Conservation (phyloP, 2,113 vertebrate species). For the Symphodus melops region DNA sequence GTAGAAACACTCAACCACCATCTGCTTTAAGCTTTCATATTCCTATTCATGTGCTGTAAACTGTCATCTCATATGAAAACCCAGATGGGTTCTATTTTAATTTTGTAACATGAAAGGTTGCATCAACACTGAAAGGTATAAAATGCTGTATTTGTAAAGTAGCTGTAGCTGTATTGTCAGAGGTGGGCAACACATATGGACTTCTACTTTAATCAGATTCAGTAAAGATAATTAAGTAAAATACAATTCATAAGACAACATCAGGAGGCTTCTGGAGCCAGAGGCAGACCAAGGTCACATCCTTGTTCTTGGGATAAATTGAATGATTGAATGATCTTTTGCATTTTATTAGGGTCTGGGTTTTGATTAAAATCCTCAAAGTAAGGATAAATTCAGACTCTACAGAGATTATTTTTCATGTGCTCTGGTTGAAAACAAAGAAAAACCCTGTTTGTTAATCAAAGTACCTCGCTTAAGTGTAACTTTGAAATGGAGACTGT, state of each 20-base stretch:
- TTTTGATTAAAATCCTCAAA: no score
- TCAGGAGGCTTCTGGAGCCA: not conserved
- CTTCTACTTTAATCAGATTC: no score
- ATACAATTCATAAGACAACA: not conserved
- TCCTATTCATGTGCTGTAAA: conserved; percentile 28
- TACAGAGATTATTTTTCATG: no score
- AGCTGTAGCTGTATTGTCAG: not conserved
- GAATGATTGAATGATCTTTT: no score
- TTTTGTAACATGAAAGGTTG: not conserved
- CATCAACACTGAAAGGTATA: not conserved
- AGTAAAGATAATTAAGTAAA: not conserved
- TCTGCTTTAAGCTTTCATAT: conserved; percentile 48
- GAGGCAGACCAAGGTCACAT: not conserved
- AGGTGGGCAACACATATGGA: not conserved
- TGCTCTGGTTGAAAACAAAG: no score
- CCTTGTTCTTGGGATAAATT: not conserved
- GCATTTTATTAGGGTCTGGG: not conserved
- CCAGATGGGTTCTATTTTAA: not conserved
- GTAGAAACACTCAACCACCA: conserved; percentile 50
- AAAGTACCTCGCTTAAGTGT: no score
- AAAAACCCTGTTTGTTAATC: no score
- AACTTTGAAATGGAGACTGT: no score
- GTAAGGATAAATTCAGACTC: no score
- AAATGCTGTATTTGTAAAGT: not conserved
- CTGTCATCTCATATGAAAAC: conserved; percentile 11